A percentile compares a stretch with the other conserved stretches of the same genome.
phyloP scores from a whole-genome alignment of 1,140 invertebrate species.

The Solenopsis invicta region DNA sequence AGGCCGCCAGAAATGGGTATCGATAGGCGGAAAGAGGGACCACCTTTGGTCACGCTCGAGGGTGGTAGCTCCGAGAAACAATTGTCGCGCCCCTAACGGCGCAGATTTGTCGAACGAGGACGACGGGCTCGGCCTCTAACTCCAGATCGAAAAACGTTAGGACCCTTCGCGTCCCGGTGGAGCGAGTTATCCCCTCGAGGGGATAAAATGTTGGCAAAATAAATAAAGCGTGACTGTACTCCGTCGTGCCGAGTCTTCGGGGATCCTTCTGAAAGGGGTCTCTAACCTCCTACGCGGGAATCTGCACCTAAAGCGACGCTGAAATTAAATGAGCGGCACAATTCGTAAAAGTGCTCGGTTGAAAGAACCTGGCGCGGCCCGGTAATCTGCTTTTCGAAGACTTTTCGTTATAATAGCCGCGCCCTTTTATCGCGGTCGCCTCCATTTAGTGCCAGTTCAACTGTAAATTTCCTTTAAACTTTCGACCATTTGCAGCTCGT shows the following conservation, averaged over 20 bases:
- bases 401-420: constrained; percentile 45
- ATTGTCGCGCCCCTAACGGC: constrained; percentile 62
- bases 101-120: constrained; percentile 67
- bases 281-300: constrained; percentile 9
- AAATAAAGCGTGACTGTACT: constrained; percentile 67
- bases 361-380: neutral
- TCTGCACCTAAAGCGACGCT: constrained; percentile 34
- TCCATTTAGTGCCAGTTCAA: constrained; percentile 49
- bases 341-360: constrained; percentile 61
- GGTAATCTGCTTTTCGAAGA: constrained; percentile 35
- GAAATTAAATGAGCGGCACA: constrained; percentile 68
- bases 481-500: constrained; percentile 52
- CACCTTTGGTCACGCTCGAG: constrained; percentile 21
- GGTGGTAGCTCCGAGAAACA: constrained; percentile 51
- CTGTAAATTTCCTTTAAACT: constrained; percentile 60
- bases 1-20: constrained; percentile 9
- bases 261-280: constrained; percentile 40
- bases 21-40: constrained; percentile 10
- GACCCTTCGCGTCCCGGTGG: constrained; percentile 5
- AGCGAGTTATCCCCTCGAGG: no score
- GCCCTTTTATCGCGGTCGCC: constrained; percentile 53
- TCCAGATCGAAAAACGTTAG: constrained; percentile 29
- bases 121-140: constrained; percentile 30
- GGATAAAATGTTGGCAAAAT: constrained; percentile 70
- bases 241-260: constrained; percentile 36